Evolutionary conservation across 2,888 invertebrate species (phyloP).

Genomic region (Drosophila basisetae): DNA sequence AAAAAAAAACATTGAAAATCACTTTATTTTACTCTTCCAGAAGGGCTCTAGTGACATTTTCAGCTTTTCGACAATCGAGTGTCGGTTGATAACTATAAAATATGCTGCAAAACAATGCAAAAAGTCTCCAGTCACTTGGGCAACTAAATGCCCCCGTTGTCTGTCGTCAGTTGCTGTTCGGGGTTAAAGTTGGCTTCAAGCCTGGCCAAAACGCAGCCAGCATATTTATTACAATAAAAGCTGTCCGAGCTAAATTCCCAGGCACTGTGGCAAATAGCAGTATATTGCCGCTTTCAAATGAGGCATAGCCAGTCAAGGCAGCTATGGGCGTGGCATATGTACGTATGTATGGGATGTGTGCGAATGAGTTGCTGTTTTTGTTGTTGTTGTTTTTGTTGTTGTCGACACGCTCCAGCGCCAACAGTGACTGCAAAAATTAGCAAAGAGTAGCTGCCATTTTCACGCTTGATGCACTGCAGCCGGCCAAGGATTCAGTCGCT

Average conservation of each 20-base stretch:
- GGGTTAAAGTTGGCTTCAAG: slow-evolving; percentile 29
- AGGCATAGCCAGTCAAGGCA: slow-evolving; percentile 57
- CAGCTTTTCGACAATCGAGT: neutral
- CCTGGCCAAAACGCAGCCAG: slow-evolving; percentile 21
- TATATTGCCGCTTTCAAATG: slow-evolving; percentile 64
- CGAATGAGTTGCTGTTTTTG: slow-evolving; percentile 1
- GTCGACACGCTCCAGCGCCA: slow-evolving; percentile 64
- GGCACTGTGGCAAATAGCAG: slow-evolving; percentile 26
- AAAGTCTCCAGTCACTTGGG: slow-evolving; percentile 7
- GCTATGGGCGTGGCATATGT: slow-evolving; percentile 6
- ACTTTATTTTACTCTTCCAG: neutral
- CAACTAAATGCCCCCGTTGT: slow-evolving; percentile 12
- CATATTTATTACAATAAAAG: slow-evolving; percentile 79
- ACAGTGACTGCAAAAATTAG: slow-evolving; percentile 64
- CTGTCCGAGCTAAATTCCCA: slow-evolving; percentile 41
- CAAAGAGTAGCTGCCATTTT: slow-evolving; percentile 59
- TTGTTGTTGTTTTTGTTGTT: slow-evolving; percentile 17
- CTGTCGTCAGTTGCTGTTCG: slow-evolving; percentile 26
- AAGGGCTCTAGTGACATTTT: slow-evolving; percentile 9
- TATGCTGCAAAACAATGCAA: slow-evolving; percentile 12
- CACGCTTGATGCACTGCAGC: slow-evolving; percentile 55
- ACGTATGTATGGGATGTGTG: slow-evolving; percentile 1
- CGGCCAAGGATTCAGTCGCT: slow-evolving; percentile 22
- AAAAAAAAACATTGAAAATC: neutral
- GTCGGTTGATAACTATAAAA: slow-evolving; percentile 1